Evolutionary conservation across 2,113 vertebrate genomes (phyloP), one percentile per base, ranked within the genome.

Genomic region (Brachyhypopomus gauderio): DNA sequence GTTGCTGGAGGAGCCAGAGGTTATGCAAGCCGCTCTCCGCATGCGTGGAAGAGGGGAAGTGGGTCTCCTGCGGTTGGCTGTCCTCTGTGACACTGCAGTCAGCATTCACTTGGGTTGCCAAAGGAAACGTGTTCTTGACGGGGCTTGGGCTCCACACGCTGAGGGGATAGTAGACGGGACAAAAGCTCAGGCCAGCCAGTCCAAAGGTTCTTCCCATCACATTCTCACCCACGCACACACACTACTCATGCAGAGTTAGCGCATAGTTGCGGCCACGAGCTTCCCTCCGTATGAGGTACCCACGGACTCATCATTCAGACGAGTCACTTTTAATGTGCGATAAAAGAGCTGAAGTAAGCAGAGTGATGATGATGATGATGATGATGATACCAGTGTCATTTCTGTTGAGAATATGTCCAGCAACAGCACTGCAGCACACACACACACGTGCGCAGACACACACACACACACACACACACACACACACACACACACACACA

Each of bases 61-160:
- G 90, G 84, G 88, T 88, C 90, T 92, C 88, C 88, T 90, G 89
- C 87, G 88, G 91, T 92, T 87, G 85, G 90, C 89, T 93, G 91
- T 92, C 90, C 89, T 88, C 87, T 87, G 86, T 91, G 90, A 92
- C 92, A 89, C 90, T 88, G 87, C 85, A 85, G 87, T 88, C 86
- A 85, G 88, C 89, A 90, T 85, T 80, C 85, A 86, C 80, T 86
- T 87, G 84, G 85, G 81, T 86, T 87, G 91, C 91, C 89, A 92
- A 90, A 80, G 89, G 86, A 92, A 91, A 89, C 80, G 89, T 92
- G 89, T 89, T 92, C 87, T 91, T 91, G 90, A 89, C 85, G 83
- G 85, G 62, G 85, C 87, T 84, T 81, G 85, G 85, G 84, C 87
- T 87, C 88, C 89, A 90, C 83, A 91, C 89, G 86, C 89, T 58